phyloP scores from a whole-genome alignment of 2,113 vertebrate genomes.

The Ivindomyrus marchei region DNA sequence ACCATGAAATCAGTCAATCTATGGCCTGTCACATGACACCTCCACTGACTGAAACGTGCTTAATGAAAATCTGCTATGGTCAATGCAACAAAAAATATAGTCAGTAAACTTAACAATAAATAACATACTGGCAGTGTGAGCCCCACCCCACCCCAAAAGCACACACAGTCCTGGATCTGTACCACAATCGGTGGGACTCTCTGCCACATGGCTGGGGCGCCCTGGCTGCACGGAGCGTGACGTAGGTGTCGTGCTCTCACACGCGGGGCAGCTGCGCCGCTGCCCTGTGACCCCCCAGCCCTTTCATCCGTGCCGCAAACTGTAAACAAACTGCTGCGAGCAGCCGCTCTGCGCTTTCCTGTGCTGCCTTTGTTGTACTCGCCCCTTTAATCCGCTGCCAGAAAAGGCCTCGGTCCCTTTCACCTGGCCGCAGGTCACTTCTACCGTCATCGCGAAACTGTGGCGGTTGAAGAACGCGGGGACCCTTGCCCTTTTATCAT shows the following conservation, averaged over 20 bases:
- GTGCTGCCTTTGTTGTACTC: conserved; percentile 18
- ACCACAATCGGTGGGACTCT: not conserved
- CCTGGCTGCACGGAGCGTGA: not conserved
- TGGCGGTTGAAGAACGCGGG: too few relatives aligned
- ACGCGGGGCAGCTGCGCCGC: conserved; percentile 18
- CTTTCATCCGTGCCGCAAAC: conserved; percentile 16
- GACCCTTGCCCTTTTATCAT: too few relatives aligned
- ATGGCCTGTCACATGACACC: not conserved
- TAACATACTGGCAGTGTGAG: not conserved
- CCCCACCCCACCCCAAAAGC: not conserved
- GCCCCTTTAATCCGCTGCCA: conserved; percentile 20
- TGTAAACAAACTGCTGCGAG: not conserved
- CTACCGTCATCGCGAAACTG: not conserved
- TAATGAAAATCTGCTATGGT: not conserved
- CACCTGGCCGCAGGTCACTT: not conserved
- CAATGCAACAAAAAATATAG: not conserved
- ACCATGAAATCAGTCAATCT: not conserved
- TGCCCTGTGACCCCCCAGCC: conserved; percentile 3
- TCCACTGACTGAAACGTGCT: not conserved
- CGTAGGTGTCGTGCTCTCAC: conserved; percentile 9
- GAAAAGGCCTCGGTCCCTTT: not conserved
- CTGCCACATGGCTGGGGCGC: not conserved
- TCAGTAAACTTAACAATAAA: not conserved
- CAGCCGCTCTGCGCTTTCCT: conserved; percentile 14
- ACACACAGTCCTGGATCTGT: not conserved